Evolutionary conservation across 1,140 invertebrate species (phyloP).

Genomic region (Drosophila pseudoobscura): DNA sequence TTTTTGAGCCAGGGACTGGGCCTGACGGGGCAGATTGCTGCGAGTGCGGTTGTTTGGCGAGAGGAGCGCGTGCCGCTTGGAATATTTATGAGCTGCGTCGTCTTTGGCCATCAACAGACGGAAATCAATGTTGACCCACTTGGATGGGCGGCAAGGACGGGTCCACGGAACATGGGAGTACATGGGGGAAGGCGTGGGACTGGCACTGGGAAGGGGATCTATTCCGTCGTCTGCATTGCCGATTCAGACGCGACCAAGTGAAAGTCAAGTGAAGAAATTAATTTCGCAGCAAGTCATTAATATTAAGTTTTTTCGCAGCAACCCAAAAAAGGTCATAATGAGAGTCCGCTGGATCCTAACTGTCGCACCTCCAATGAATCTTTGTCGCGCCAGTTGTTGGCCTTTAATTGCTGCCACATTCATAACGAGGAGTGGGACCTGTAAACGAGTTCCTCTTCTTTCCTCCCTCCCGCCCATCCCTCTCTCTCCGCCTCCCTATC

Average conservation of each 20-base stretch:
- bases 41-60: constrained; percentile 21
- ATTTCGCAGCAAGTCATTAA: constrained; percentile 77
- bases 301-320: constrained; percentile 65
- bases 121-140: constrained; percentile 79
- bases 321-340: constrained; percentile 74
- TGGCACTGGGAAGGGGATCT: constrained; percentile 22
- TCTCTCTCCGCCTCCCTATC: constrained; percentile 29
- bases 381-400: constrained; percentile 4
- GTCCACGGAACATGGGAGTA: background rate
- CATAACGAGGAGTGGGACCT: constrained; percentile 3
- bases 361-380: constrained; percentile 33
- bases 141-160: constrained; percentile 54
- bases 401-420: constrained; percentile 62
- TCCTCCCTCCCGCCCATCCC: background rate
- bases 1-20: constrained; percentile 16
- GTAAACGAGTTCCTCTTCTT: background rate
- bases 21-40: background rate
- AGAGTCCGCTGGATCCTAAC: constrained; percentile 26
- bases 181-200: constrained; percentile 3
- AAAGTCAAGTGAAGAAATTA: constrained; percentile 75
- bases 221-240: constrained; percentile 9
- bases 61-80: constrained; percentile 71
- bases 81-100: constrained; percentile 74
- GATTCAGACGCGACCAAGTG: constrained; percentile 31
- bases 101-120: constrained; percentile 57